These are phyloP conservation scores for Onychomys leucogaster DNA, from an alignment of 2,797 vertebrate genomes.

Conservation along the genomic window DNA sequence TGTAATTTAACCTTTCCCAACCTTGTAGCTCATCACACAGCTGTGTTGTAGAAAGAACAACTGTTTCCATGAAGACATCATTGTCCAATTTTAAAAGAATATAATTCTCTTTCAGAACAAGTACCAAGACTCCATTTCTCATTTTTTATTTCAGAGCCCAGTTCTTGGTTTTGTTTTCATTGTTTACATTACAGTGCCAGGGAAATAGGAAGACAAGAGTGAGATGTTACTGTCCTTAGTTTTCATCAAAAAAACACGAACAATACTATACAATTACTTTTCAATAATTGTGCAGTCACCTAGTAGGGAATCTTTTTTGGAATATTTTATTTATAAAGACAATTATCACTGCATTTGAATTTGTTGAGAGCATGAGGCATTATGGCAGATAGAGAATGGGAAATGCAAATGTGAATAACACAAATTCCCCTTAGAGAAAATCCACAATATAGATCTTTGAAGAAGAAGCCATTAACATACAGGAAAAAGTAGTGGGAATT, in stretches of 20 bases:
- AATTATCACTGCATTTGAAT: constrained; percentile 24
- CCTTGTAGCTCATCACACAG: constrained; percentile 62
- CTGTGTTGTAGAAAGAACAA: constrained; percentile 75
- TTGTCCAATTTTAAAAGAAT: constrained; percentile 76
- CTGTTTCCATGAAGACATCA: constrained; percentile 72
- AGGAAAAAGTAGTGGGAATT: constrained; percentile 39
- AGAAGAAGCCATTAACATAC: not conserved
- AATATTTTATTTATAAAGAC: constrained; percentile 34
- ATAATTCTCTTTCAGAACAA: constrained; percentile 59
- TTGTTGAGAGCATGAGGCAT: not conserved
- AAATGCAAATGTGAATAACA: constrained; percentile 41
- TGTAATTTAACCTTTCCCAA: constrained; percentile 84
- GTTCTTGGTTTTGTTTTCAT: constrained; percentile 38
- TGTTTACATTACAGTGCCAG: constrained; percentile 18
- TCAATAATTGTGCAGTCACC: constrained; percentile 41
- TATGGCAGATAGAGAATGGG: not conserved
- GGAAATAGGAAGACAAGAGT: constrained; percentile 11
- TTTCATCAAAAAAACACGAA: constrained; percentile 33
- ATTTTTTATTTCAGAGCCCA: constrained; percentile 48
- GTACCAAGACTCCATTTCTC: constrained; percentile 39
- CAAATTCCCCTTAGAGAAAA: not conserved
- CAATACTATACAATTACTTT: not conserved
- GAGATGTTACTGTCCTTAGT: constrained; percentile 45
- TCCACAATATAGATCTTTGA: constrained; percentile 1
- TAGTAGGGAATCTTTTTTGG: not conserved